Percentiles rank a stretch among this genome's conserved stretches.
phyloP scores from a whole-genome alignment of 2,888 invertebrate genomes.

The Laspeyria flexula region DNA sequence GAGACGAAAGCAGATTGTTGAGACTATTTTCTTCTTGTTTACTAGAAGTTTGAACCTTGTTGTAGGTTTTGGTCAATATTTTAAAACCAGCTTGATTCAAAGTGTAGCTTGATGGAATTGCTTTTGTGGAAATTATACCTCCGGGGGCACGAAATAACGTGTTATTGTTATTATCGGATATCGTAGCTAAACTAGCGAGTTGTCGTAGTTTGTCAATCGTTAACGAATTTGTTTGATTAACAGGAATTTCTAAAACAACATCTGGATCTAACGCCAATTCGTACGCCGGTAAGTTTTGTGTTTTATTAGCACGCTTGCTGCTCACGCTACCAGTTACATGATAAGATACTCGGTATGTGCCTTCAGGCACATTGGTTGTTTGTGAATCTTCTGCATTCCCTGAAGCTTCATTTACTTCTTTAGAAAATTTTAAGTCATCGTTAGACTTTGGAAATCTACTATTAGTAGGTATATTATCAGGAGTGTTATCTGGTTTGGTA shows the following conservation, averaged over 20 bases:
- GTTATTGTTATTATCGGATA: conserved; percentile 81
- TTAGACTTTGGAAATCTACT: conserved; percentile 76
- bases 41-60: conserved; percentile 78
- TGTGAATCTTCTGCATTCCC: conserved; percentile 37
- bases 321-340: conserved; percentile 82
- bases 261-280: conserved; percentile 78
- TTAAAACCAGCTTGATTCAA: conserved; percentile 88
- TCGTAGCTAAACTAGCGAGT: conserved; percentile 85
- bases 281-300: conserved; percentile 74
- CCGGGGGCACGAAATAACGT: conserved; percentile 80
- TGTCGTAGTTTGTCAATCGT: conserved; percentile 82
- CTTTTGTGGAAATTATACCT: conserved; percentile 86
- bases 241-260: conserved; percentile 76
- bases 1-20: conserved; percentile 51
- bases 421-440: conserved; percentile 57
- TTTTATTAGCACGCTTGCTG: conserved; percentile 80
- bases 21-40: conserved; percentile 77
- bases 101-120: conserved; percentile 86
- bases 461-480: conserved; percentile 50
- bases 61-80: conserved; percentile 88
- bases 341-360: conserved; percentile 79
- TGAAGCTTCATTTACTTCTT: conserved; percentile 35
- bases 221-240: conserved; percentile 70
- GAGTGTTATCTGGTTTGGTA: conserved; percentile 46
- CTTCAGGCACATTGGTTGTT: conserved; percentile 65